Base-by-base conservation (phyloP, 30 jellyfish, hydroid and myxozoan species). In the Sanderia malayensis region DNA sequence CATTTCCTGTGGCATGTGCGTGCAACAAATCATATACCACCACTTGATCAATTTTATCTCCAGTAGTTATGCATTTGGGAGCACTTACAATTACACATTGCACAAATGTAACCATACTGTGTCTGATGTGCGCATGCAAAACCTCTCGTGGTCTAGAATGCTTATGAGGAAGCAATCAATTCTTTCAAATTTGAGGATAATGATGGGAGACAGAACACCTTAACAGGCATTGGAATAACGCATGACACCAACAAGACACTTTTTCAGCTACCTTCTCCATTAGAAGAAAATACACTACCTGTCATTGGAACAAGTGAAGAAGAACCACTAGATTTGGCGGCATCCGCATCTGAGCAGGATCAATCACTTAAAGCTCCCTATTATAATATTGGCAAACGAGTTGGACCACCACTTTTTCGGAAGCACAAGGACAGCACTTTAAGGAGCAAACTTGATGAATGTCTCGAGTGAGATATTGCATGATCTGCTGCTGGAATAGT, bases 191-290 rank as follows among this genome's bases (percentile, higher is more conserved):
- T 55, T 18, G 67, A 55, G 9, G 18, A 55, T 18, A 55, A 55
- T 19, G 31, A 55, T 18, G 67, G 67, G 27, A 7, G 31, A n/a
- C 67, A 55, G 18, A 19, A 55, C 27, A 55, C 67, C 18, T 20
- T 6, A 19, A 55, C 31, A 55, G 67, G 67, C 15, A 55, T 9
- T n/a, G 67, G 67, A 4, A 55, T 19, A 7, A 55, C 31, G 7
- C 58, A 65, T 18, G 77, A 65, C 37, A 65, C 77, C 18, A 65
- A 65, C 67, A 65, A 1, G 77, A 65, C 77, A 2, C 31, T 65
- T 8, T 65, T 65, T 15, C 67, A 37, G 13, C 10, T 37, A 13
- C 52, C 52, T 4, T 4, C 52, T 6, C 6, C 6, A 37, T 4
- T 37, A 13, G 10, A 37, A 13, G 10, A 37, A 13, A 6, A 37